Evolutionary conservation across 92 coral and sea anemone species (phyloP).

Genomic region (Epizoanthus illoricatus): DNA sequence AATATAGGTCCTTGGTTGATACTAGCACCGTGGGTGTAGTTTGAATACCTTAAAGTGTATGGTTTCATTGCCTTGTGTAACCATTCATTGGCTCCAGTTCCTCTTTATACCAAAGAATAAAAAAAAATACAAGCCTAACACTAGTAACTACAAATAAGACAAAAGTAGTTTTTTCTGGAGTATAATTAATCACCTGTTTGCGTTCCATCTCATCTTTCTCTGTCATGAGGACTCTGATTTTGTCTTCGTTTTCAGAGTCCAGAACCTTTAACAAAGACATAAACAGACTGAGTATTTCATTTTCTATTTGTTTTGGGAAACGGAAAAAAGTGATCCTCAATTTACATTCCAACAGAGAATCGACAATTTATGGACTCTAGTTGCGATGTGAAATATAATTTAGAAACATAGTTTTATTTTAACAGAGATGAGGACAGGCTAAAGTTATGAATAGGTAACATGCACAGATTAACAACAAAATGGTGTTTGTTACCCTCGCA

Average conservation of each 20-base stretch:
- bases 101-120: no score
- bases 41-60: no score
- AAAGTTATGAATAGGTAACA: neutral
- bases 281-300: neutral
- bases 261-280: constrained; percentile 43
- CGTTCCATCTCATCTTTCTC: constrained; percentile 86
- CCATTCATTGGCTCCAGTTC: no score
- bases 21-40: no score
- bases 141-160: no score
- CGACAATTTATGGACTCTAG: neutral
- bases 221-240: constrained; percentile 73
- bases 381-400: neutral
- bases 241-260: constrained; percentile 84
- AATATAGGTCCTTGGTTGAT: no score
- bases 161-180: no score
- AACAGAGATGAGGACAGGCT: neutral
- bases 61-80: no score
- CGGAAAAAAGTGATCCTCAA: no score
- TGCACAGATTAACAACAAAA: neutral
- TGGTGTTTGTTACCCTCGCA: constrained; percentile 52
- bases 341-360: neutral
- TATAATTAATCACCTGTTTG: constrained; percentile 67
- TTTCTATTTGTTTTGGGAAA: no score
- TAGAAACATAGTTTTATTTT: neutral
- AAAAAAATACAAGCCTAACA: no score